Evolutionary conservation across 2,797 vertebrate genomes (phyloP).

Genomic region (Novumbra hubbsi): DNA sequence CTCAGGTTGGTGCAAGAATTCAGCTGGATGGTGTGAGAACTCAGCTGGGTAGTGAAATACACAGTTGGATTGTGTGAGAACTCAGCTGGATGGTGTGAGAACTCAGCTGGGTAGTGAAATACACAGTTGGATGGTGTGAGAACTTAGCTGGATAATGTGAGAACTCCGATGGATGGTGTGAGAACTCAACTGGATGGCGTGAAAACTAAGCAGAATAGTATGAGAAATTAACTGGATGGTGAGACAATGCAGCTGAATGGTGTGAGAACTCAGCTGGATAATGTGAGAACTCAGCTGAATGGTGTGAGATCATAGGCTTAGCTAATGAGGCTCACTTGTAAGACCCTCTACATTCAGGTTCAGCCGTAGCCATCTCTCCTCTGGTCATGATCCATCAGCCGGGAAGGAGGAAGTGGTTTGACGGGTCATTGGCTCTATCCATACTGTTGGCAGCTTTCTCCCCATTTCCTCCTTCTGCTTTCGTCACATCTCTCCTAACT

Average conservation of each 20-base stretch:
- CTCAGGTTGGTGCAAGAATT: neutral
- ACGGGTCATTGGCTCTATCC: neutral
- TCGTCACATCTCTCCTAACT: neutral
- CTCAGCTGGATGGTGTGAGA: too few relatives aligned
- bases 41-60: neutral
- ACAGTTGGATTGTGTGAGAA: too few relatives aligned
- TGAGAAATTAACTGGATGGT: too few relatives aligned
- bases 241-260: too few relatives aligned
- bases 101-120: too few relatives aligned
- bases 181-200: too few relatives aligned
- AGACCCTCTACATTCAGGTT: slow-evolving; percentile 16
- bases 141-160: too few relatives aligned
- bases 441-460: neutral
- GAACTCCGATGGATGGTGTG: too few relatives aligned
- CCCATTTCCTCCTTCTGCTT: slow-evolving; percentile 16
- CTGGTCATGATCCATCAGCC: neutral
- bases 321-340: slow-evolving; percentile 28
- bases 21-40: neutral
- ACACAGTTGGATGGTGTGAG: too few relatives aligned
- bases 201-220: too few relatives aligned
- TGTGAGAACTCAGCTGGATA: neutral
- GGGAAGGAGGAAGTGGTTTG: neutral
- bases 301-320: slow-evolving; percentile 5
- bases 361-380: slow-evolving; percentile 1
- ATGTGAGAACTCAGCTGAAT: neutral